A percentile compares a stretch with the other conserved stretches of the same genome.
Conservation (phyloP, 2,797 vertebrate species). For the Characodon lateralis region DNA sequence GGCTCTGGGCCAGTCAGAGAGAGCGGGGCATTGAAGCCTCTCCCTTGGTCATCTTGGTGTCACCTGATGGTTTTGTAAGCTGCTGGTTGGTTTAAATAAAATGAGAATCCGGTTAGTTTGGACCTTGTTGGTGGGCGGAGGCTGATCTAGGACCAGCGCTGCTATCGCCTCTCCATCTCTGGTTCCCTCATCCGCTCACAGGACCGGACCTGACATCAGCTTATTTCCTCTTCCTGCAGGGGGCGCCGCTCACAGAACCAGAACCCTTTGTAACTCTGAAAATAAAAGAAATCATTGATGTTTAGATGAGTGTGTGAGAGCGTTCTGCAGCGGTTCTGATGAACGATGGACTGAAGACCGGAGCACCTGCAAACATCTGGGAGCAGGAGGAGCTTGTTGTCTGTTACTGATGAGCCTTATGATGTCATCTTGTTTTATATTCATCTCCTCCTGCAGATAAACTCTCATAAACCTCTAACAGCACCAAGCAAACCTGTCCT, state of each 20-base stretch:
- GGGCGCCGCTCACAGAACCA: background rate
- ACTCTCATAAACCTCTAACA: background rate
- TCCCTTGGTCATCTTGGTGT: slow-evolving; percentile 31
- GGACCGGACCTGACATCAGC: background rate
- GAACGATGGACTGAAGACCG: background rate
- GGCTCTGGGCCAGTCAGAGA: background rate
- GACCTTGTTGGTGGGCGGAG: slow-evolving; percentile 29
- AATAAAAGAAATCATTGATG: background rate
- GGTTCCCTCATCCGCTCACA: slow-evolving; percentile 10
- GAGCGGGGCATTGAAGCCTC: slow-evolving; percentile 11
- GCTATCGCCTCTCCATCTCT: slow-evolving; percentile 24
- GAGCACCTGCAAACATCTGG: background rate
- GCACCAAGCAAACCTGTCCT: background rate
- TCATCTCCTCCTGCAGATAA: background rate
- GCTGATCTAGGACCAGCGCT: slow-evolving; percentile 42
- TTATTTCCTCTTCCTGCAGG: background rate
- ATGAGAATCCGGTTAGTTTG: slow-evolving; percentile 7
- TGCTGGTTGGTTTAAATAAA: slow-evolving; percentile 46
- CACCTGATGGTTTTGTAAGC: slow-evolving; percentile 37
- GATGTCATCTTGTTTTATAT: background rate
- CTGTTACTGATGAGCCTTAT: background rate
- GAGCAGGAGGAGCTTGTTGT: background rate
- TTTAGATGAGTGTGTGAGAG: background rate
- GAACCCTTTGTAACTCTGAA: background rate
- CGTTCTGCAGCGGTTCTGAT: background rate